A percentile compares a stretch with the other conserved stretches of the same genome.
Conservation (phyloP, 2,888 invertebrate species). For the Diploptera punctata region DNA sequence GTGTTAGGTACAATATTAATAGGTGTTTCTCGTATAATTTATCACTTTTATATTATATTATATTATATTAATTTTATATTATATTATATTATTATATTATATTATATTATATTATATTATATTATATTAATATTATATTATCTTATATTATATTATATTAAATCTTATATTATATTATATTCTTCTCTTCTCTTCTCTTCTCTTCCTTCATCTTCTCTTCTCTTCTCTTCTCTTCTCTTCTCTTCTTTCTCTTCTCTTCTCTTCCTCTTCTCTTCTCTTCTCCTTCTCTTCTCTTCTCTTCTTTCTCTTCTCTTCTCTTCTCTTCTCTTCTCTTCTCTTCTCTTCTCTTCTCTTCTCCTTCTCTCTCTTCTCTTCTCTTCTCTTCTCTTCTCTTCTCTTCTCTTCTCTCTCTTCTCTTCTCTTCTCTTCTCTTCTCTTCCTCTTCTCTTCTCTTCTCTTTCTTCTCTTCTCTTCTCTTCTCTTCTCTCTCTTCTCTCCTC, state of each 20-base stretch:
- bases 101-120: too few relatives aligned
- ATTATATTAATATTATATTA: too few relatives aligned
- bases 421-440: background rate
- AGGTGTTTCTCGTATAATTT: too few relatives aligned
- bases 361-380: background rate
- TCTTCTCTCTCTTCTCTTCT: background rate
- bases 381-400: background rate
- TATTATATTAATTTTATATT: too few relatives aligned
- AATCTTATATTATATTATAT: too few relatives aligned
- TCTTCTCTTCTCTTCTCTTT: background rate
- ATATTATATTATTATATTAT: too few relatives aligned
- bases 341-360: background rate
- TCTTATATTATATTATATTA: too few relatives aligned
- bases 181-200: constrained; percentile 52
- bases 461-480: background rate
- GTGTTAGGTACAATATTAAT: too few relatives aligned
- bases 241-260: constrained; percentile 39
- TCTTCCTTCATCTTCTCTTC: too few relatives aligned
- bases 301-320: background rate
- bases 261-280: constrained; percentile 39
- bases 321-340: background rate
- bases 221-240: background rate
- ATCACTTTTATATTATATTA: too few relatives aligned
- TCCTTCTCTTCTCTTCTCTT: constrained; percentile 29
- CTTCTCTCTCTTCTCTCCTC: background rate